A percentile compares a stretch with the other conserved stretches of the same genome.
Conservation (phyloP, 2,888 invertebrate genomes). For the Zaprionus lineosus region DNA sequence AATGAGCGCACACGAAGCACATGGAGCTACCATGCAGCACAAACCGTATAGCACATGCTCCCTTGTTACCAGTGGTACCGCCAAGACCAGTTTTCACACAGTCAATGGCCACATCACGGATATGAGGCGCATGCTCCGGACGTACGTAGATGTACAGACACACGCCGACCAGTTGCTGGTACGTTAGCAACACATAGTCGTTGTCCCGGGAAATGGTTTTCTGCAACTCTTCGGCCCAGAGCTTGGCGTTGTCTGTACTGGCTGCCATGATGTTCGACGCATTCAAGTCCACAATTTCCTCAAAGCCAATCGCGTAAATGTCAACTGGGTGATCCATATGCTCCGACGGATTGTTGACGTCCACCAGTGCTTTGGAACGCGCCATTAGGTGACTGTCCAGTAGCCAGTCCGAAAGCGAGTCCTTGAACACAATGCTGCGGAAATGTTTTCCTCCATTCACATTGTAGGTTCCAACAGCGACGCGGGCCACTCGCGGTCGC, state of each 20-base stretch:
- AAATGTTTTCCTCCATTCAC: constrained; percentile 99
- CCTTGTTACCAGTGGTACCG: constrained; percentile 98
- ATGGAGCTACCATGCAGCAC: constrained; percentile 96
- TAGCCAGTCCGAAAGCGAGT: constrained; percentile 94
- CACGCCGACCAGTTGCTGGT: constrained; percentile 98
- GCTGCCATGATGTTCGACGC: constrained; percentile 99
- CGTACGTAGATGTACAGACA: constrained; percentile 97
- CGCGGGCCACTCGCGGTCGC: constrained; percentile 87
- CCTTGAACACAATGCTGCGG: constrained; percentile 96
- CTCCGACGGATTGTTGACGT: constrained; percentile 83
- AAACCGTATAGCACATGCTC: constrained; percentile 95
- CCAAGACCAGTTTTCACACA: constrained; percentile 99
- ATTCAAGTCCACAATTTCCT: constrained; percentile 99
- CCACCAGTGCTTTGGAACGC: constrained; percentile 83
- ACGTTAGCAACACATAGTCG: constrained; percentile 94
- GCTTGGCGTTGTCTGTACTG: constrained; percentile 93
- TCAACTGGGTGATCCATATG: constrained; percentile 86
- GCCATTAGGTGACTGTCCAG: constrained; percentile 89
- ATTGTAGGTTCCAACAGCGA: constrained; percentile 98
- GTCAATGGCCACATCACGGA: constrained; percentile 96
- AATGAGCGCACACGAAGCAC: constrained; percentile 99
- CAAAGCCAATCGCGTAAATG: constrained; percentile 98
- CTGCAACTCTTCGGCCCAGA: constrained; percentile 97
- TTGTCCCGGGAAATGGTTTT: constrained; percentile 93
- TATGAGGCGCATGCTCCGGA: constrained; percentile 92